Evolutionary conservation across 2,797 vertebrate species (phyloP), one percentile per base, ranked within the genome.

Genomic region (Eleutherodactylus coqui): DNA sequence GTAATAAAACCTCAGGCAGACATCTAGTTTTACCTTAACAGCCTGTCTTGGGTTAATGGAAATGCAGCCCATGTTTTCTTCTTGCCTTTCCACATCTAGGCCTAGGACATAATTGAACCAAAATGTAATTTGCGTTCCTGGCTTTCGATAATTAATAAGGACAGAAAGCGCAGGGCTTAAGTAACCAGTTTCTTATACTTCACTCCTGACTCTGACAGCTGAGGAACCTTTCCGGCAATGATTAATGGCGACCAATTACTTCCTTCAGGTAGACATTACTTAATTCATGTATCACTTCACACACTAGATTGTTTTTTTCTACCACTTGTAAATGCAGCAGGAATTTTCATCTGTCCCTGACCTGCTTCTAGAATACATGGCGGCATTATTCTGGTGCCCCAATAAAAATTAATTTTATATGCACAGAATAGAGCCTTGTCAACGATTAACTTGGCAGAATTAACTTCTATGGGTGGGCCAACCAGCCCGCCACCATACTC

Each of bases 41-140:
- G 81, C 81, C 84, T 87, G 73, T 82, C 80, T 49, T 16, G 53
- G 27, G 73, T 72, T 86, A 64, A 67, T 83, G 62, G 75, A 85
- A 67, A 58, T 43, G 64, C 10, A 53, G 34, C 49, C 78, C 19
- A 11, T 79, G 79, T 41, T 64, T 87, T 60, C 38, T 55, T 53
- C 53, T 27, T 51, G 41, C 19, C 14, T 67, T 58, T 78, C 32
- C 19, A 62, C 0, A 17, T 64, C 7, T 77, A 29, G 29, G 60
- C 88, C 58, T 87, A 49, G 55, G 60, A 51, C 77, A 67, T 75
- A 82, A 79, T 4, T 47, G 69, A 67, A 88, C 80, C 45, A 70
- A 82, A 81, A 82, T 83, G 21, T 51, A 45, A 67, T 81, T 79
- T 83, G n/a, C 62, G 55, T 32, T 49, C 43, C 49, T 27, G 82